Conservation (phyloP, 2,888 invertebrate genomes). For the Protonemura montana region DNA sequence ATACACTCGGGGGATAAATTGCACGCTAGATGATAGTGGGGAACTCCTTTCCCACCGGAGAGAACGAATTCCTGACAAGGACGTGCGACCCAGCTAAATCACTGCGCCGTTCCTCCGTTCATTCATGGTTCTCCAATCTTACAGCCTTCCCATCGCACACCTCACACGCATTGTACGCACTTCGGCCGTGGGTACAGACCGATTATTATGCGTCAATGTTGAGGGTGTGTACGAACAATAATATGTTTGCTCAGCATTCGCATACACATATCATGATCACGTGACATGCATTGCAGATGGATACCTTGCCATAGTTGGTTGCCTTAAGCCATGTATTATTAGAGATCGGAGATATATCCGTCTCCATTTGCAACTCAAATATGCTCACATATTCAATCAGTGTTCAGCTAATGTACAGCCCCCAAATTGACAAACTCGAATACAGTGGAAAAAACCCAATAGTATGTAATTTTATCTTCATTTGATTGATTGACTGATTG, state of each 20-base stretch:
- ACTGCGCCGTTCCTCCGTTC: background rate
- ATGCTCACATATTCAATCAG: background rate
- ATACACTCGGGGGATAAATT: too few relatives aligned
- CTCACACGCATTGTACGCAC: background rate
- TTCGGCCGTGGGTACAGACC: background rate
- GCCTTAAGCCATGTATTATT: background rate
- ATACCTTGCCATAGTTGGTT: background rate
- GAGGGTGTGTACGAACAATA: background rate
- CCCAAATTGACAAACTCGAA: background rate
- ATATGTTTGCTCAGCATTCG: background rate
- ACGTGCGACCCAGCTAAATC: background rate
- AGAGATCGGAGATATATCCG: background rate
- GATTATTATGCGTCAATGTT: background rate
- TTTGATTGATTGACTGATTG: too few relatives aligned
- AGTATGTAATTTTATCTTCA: too few relatives aligned
- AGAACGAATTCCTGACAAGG: background rate
- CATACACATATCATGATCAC: background rate
- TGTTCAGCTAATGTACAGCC: background rate
- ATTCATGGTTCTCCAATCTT: background rate
- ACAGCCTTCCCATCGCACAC: background rate
- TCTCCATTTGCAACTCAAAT: background rate
- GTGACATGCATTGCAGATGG: background rate
- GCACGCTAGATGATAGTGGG: too few relatives aligned
- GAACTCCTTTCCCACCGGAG: background rate
- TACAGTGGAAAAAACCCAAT: too few relatives aligned